Evolutionary conservation across 2,888 invertebrate genomes (phyloP), one percentile per base, ranked within the genome.

Genomic region (Acronicta aceris): DNA sequence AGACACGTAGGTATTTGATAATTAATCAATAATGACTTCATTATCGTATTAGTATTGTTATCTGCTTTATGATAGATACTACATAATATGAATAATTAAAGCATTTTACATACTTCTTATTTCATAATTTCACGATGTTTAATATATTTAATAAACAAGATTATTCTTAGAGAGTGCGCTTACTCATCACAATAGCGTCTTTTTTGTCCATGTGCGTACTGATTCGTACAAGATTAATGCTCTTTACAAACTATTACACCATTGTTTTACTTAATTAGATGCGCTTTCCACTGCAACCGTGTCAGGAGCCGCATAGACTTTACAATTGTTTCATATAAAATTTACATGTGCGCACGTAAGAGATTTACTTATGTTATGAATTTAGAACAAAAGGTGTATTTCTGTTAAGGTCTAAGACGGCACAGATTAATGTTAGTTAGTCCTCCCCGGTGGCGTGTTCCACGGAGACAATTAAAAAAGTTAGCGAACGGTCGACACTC

Each of bases 221-320:
- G 38, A 38, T 21, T 12, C 38, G 48, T 53, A 54, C 50, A 47
- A 62, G 64, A 77, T 70, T 60, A 59, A 66, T 66, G 45, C 46
- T 58, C 36, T 58, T 15, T 56, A 53, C 51, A 56, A 58, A 50
- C 41, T 67, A 52, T 74, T 71, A 68, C 68, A 63, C 78, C 74
- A 81, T 81, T 81, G 82, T 82, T 81, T 79, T 78, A 76, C 58
- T 77, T 76, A 81, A 75, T 79, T 64, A 76, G 64, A 78, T 78
- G 73, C 73, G 75, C 81, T 84, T 82, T 84, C 83, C 64, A 80
- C 51, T 49, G 50, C 62, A 81, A 73, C 66, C 57, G 71, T 78
- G 79, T 77, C 78, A 75, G 71, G 38, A 66, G 58, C 16, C 53
- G 50, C 62, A 43, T 40, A 52, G 67, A 66, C 52, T 67, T n/a